Conservation (phyloP, 2,888 invertebrate species). For the Euclidia mi region DNA sequence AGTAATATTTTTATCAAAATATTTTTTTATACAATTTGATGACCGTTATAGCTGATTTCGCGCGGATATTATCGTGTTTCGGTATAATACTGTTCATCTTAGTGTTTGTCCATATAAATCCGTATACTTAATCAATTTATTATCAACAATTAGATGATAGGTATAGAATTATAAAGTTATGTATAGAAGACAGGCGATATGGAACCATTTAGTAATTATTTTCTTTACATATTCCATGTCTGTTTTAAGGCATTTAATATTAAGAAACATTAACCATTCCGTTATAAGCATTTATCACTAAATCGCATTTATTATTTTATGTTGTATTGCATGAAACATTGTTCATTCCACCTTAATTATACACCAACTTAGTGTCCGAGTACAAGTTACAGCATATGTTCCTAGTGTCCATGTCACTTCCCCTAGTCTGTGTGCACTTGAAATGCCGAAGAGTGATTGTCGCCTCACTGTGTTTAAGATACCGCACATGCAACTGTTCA, state of each 20-base stretch:
- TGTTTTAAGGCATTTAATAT: conserved; percentile 61
- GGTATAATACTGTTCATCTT: conserved; percentile 42
- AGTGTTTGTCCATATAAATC: conserved; percentile 41
- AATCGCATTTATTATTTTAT: conserved; percentile 36
- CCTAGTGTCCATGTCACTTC: conserved; percentile 83
- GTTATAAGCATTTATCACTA: conserved; percentile 64
- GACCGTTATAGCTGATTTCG: conserved; percentile 58
- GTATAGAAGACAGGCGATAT: conserved; percentile 54
- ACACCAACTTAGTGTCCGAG: conserved; percentile 29
- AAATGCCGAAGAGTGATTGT: conserved; percentile 88
- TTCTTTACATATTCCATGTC: conserved; percentile 42
- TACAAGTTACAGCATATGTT: conserved; percentile 53
- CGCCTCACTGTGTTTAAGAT: conserved; percentile 72
- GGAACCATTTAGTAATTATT: conserved; percentile 76
- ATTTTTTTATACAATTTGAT: conserved; percentile 80
- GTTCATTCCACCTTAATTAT: conserved; percentile 51
- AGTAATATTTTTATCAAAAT: conserved; percentile 83
- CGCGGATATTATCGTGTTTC: conserved; percentile 45
- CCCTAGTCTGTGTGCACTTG: conserved; percentile 84
- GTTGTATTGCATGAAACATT: conserved; percentile 54
- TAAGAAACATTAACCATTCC: conserved; percentile 64
- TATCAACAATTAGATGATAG: conserved; percentile 42
- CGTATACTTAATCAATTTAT: conserved; percentile 40
- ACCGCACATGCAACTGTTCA: conserved; percentile 30
- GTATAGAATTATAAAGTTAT: conserved; percentile 37